Percentiles rank a stretch among this genome's conserved stretches.
These are phyloP conservation scores for Gymnobelideus leadbeateri DNA, from an alignment of 2,113 vertebrate genomes.

Conservation along the genomic window DNA sequence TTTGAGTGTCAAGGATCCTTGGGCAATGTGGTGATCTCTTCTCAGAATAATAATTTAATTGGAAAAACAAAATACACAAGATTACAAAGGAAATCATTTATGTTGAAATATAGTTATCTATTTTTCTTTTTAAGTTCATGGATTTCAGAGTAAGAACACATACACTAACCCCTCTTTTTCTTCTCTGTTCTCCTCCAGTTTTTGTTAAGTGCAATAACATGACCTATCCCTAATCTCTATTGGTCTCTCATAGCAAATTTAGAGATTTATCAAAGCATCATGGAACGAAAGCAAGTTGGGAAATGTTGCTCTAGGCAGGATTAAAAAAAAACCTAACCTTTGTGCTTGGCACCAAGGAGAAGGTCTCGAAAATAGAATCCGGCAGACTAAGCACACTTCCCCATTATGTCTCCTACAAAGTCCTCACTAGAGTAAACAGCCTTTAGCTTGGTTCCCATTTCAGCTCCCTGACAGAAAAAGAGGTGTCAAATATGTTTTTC, in stretches of 20 bases:
- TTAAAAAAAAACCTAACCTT: conserved; percentile 74
- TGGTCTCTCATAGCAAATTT: neutral
- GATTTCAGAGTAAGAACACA: neutral
- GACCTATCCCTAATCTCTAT: neutral
- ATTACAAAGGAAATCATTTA: neutral
- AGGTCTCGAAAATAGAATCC: conserved; percentile 70
- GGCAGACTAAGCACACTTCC: conserved; percentile 47
- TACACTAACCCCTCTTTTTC: neutral
- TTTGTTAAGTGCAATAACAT: neutral
- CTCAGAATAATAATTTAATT: neutral
- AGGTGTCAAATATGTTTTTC: conserved; percentile 60
- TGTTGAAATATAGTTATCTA: neutral
- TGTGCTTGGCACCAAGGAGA: conserved; percentile 54
- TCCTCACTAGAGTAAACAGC: conserved; percentile 37
- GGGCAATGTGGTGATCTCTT: neutral
- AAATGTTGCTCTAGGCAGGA: conserved; percentile 44
- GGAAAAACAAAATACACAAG: neutral
- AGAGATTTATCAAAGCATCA: neutral
- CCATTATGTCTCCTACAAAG: conserved; percentile 59
- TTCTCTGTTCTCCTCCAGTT: neutral
- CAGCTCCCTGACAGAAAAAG: conserved; percentile 52
- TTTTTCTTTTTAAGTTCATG: neutral
- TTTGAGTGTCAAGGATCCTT: neutral
- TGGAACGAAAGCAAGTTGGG: neutral
- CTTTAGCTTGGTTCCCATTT: conserved; percentile 58